Conservation (phyloP, 2,797 vertebrate genomes). For the Malacoraja senta region DNA sequence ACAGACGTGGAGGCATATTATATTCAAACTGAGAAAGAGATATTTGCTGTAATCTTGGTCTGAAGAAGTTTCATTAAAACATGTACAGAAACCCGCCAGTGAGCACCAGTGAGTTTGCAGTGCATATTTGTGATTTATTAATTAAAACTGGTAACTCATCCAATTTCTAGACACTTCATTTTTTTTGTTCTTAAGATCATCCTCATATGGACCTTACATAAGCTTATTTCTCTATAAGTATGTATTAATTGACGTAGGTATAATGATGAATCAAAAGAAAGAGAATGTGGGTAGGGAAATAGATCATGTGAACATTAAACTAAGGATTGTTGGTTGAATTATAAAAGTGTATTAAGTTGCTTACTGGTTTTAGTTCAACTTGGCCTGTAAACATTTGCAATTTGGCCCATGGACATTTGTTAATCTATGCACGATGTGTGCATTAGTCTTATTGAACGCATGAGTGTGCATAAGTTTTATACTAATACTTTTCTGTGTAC, state of each 20-base stretch:
- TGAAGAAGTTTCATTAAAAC: too few relatives aligned
- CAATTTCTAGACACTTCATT: too few relatives aligned
- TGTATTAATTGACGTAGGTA: neutral
- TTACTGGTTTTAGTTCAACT: neutral
- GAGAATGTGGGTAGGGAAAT: neutral
- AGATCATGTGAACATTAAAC: neutral
- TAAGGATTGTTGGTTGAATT: neutral
- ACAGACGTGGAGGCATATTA: too few relatives aligned
- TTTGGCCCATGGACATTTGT: neutral
- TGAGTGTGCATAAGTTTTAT: neutral
- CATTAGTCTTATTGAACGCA: neutral
- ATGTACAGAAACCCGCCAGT: too few relatives aligned
- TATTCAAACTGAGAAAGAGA: too few relatives aligned
- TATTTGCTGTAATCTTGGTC: too few relatives aligned
- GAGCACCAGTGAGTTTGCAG: too few relatives aligned
- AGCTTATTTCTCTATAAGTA: neutral
- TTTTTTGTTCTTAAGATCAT: neutral
- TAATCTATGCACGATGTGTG: neutral
- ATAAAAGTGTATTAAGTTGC: neutral
- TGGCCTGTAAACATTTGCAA: slow-evolving; percentile 10
- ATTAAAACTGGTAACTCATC: too few relatives aligned
- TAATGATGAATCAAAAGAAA: neutral
- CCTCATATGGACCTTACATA: neutral
- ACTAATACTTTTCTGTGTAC: neutral
- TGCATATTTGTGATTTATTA: too few relatives aligned